Conservation (phyloP, 2,888 invertebrate species). For the Tholera decimalis region DNA sequence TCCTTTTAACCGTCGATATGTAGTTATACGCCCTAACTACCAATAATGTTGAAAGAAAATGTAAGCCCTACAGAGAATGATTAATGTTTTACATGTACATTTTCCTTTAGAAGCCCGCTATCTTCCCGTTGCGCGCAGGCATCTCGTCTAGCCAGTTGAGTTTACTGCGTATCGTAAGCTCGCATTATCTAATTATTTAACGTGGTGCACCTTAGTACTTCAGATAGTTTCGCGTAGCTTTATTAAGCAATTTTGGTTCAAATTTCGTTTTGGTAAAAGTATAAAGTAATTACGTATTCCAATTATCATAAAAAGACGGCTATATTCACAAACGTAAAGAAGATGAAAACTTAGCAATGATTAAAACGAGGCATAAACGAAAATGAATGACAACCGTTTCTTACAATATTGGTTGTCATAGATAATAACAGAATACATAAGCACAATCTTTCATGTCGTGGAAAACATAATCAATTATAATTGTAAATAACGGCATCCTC, state of each 20-base stretch:
- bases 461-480: not conserved
- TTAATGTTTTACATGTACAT: constrained; percentile 35
- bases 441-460: not conserved
- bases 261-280: too few species aligned
- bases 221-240: constrained; percentile 37
- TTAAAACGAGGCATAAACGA: not conserved
- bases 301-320: too few species aligned
- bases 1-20: too few species aligned
- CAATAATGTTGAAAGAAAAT: not conserved
- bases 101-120: constrained; percentile 57
- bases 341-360: not conserved
- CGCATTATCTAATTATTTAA: constrained; percentile 57
- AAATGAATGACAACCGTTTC: not conserved
- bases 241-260: constrained; percentile 37
- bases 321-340: too few species aligned
- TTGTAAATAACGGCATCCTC: not conserved
- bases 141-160: constrained; percentile 63
- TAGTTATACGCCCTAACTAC: too few species aligned
- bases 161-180: constrained; percentile 43
- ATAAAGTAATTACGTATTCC: too few species aligned
- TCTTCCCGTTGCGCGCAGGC: constrained; percentile 64
- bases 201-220: constrained; percentile 9
- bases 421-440: not conserved
- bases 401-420: not conserved
- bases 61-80: not conserved